Evolutionary conservation across 2,888 invertebrate genomes (phyloP).

Genomic region (Campoplex capitator): DNA sequence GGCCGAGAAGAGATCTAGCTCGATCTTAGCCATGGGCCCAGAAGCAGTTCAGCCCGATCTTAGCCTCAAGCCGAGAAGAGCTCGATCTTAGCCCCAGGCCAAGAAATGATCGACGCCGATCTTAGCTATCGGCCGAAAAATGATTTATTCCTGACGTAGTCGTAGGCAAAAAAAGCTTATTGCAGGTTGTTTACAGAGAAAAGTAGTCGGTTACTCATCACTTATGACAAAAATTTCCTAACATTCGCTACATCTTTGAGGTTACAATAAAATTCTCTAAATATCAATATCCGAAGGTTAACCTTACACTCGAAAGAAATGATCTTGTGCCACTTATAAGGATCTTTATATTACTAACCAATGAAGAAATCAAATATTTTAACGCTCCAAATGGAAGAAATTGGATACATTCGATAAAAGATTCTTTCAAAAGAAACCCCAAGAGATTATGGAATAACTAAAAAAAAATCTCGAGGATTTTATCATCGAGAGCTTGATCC

Average conservation of each 20-base stretch:
- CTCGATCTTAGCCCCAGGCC: background rate
- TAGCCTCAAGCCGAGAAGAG: background rate
- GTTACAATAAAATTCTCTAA: background rate
- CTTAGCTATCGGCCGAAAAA: background rate
- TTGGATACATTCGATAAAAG: background rate
- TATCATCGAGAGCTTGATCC: background rate
- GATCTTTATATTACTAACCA: background rate
- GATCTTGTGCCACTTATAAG: background rate
- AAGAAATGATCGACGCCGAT: background rate
- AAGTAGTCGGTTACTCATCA: background rate
- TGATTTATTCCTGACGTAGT: too few relatives aligned
- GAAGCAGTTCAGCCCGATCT: too few relatives aligned
- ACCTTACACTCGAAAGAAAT: background rate
- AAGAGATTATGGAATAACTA: background rate
- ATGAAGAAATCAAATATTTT: background rate
- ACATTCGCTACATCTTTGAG: background rate
- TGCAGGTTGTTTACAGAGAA: background rate
- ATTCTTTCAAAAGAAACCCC: background rate
- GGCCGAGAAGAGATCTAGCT: background rate
- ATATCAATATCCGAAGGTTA: background rate
- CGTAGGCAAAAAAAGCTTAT: too few relatives aligned
- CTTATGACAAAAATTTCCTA: background rate
- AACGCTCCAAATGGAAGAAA: background rate
- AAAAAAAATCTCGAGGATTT: background rate
- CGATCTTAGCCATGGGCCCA: background rate